These are phyloP conservation scores for Beroe ovata DNA, from an alignment of 37 sponge, comb jelly and placozoan species.

Conservation along the genomic window DNA sequence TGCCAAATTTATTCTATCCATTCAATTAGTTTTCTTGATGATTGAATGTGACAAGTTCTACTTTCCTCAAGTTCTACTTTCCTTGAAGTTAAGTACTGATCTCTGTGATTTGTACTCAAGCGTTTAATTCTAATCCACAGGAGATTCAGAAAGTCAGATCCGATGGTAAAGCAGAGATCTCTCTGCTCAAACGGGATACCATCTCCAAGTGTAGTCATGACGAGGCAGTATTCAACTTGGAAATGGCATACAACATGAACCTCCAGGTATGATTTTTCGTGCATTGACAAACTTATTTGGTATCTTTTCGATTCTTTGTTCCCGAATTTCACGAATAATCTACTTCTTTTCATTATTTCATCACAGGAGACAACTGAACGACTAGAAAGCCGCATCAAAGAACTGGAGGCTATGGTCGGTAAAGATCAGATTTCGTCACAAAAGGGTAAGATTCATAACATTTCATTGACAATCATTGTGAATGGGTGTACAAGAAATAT, in stretches of 20 bases:
- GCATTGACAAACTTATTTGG: too few relatives aligned
- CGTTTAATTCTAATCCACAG: not conserved
- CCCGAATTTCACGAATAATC: too few relatives aligned
- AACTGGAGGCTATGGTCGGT: not conserved
- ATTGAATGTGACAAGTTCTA: too few relatives aligned
- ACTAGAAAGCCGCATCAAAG: not conserved
- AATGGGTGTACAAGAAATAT: too few relatives aligned
- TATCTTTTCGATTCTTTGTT: too few relatives aligned
- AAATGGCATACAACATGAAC: conserved; percentile 58
- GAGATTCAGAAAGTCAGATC: not conserved
- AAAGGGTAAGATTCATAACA: not conserved
- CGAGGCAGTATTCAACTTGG: conserved; percentile 25
- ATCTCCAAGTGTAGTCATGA: conserved; percentile 9
- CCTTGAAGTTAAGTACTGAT: too few relatives aligned
- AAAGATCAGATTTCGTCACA: not conserved
- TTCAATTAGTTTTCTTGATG: too few relatives aligned
- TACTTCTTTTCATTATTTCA: too few relatives aligned
- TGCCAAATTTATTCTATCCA: too few relatives aligned
- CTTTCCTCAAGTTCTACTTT: too few relatives aligned
- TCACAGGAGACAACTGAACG: conserved; percentile 18
- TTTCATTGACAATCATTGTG: too few relatives aligned
- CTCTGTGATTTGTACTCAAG: too few relatives aligned
- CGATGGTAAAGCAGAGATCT: not conserved
- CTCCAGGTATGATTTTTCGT: conserved; percentile 39
- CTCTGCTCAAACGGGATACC: not conserved